Conservation (phyloP, 2,113 vertebrate genomes). For the western clawed frog (Xenopus tropicalis) region DNA sequence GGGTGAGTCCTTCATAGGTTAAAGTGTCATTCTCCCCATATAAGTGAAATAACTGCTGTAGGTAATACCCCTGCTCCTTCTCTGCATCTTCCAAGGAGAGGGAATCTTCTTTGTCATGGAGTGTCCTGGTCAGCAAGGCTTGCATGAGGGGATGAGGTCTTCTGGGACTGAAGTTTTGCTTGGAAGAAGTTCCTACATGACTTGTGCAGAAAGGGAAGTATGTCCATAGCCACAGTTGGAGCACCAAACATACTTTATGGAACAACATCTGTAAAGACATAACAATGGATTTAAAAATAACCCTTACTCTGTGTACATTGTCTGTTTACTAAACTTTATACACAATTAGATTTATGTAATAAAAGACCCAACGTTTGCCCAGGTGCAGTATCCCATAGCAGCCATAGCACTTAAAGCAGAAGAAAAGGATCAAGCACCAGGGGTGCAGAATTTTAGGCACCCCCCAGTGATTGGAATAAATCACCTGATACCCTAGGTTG, state of each 20-base stretch:
- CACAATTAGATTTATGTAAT: too few species aligned
- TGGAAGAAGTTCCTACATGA: neutral
- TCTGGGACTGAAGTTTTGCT: slow-evolving; percentile 14
- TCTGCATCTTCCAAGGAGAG: slow-evolving; percentile 53
- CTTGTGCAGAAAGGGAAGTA: neutral
- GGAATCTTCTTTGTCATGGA: slow-evolving; percentile 10
- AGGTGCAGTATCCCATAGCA: too few species aligned
- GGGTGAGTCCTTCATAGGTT: slow-evolving; percentile 63
- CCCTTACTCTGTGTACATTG: too few species aligned
- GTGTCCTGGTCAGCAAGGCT: slow-evolving; percentile 4
- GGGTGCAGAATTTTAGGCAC: too few species aligned
- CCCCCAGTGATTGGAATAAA: too few species aligned
- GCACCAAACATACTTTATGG: neutral
- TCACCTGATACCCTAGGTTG: too few species aligned
- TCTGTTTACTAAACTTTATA: too few species aligned
- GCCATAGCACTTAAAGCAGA: too few species aligned
- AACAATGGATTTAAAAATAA: too few species aligned
- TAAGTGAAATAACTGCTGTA: slow-evolving; percentile 69
- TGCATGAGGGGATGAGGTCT: neutral
- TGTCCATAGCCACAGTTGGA: slow-evolving; percentile 2
- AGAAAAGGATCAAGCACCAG: too few species aligned
- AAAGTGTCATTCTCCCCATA: slow-evolving; percentile 74
- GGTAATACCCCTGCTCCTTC: slow-evolving; percentile 71
- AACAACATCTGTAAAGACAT: slow-evolving; percentile 22
- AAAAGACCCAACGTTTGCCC: too few species aligned